Percentiles rank a stretch among this genome's conserved stretches.
Evolutionary conservation across 2,888 invertebrate species (phyloP).

Genomic region (Drosophila anomalata): DNA sequence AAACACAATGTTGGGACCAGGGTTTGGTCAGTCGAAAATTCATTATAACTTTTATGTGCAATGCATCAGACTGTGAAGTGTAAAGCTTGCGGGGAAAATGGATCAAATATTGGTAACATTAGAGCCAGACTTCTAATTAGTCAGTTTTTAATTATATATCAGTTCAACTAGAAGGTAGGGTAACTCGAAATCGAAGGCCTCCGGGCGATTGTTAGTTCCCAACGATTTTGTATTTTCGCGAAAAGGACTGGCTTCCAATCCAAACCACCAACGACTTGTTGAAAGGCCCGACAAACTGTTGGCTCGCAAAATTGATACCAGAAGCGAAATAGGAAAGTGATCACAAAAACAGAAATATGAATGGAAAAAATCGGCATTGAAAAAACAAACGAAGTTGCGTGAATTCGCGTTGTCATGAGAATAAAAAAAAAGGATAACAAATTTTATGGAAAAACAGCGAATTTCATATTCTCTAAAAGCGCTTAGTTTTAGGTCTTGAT

Average conservation of each 20-base stretch:
- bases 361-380: constrained; percentile 14
- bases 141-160: not conserved
- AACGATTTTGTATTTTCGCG: not conserved
- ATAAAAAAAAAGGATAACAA: constrained; percentile 13
- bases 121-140: constrained; percentile 22
- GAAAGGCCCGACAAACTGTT: constrained; percentile 34
- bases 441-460: not conserved
- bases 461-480: not conserved
- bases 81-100: not conserved
- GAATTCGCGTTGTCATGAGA: constrained; percentile 17
- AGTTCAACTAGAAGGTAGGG: not conserved
- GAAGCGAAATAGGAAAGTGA: constrained; percentile 22
- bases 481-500: not conserved
- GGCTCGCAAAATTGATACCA: constrained; percentile 22
- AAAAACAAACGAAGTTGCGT: constrained; percentile 40
- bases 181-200: not conserved
- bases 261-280: constrained; percentile 36
- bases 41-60: constrained; percentile 24
- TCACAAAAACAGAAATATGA: constrained; percentile 29
- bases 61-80: constrained; percentile 2
- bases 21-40: constrained; percentile 4
- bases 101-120: constrained; percentile 11
- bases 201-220: constrained; percentile 11
- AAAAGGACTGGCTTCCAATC: constrained; percentile 6
- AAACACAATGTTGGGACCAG: constrained; percentile 10